Conservation (phyloP, 2,113 vertebrate genomes). For the Psammodynastes pulverulentus region DNA sequence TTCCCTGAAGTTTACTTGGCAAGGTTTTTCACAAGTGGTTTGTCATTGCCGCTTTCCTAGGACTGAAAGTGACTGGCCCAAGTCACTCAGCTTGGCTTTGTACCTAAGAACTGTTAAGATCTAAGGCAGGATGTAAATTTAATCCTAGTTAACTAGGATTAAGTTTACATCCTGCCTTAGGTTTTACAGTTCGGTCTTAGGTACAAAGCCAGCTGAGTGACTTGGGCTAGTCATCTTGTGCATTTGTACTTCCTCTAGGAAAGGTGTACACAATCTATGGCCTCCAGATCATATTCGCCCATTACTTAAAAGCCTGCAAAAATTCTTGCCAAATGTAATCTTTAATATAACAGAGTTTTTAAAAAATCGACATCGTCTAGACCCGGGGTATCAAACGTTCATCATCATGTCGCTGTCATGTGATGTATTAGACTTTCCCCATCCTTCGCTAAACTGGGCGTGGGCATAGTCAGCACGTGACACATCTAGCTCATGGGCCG, state of each 20-base stretch:
- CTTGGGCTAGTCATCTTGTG: not conserved
- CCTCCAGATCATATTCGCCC: not conserved
- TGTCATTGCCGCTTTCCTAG: not conserved
- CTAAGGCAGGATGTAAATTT: not conserved
- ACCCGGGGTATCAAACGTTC: too few species aligned
- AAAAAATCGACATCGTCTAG: not conserved
- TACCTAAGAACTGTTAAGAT: not conserved
- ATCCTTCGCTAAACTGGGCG: too few species aligned
- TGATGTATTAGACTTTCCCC: too few species aligned
- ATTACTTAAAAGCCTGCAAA: not conserved
- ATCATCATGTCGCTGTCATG: too few species aligned
- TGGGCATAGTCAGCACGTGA: too few species aligned
- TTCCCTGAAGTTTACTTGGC: not conserved
- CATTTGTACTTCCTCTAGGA: not conserved
- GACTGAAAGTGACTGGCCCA: not conserved
- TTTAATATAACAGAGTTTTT: not conserved
- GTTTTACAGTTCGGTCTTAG: not conserved
- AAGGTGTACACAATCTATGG: not conserved
- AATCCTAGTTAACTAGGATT: not conserved
- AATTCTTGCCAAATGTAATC: not conserved
- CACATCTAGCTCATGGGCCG: too few species aligned
- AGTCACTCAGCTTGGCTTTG: not conserved
- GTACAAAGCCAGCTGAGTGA: not conserved
- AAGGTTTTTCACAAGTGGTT: not conserved
- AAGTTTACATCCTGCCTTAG: not conserved